phyloP scores from a whole-genome alignment of 2,888 invertebrate species.

The Agriopis marginaria region DNA sequence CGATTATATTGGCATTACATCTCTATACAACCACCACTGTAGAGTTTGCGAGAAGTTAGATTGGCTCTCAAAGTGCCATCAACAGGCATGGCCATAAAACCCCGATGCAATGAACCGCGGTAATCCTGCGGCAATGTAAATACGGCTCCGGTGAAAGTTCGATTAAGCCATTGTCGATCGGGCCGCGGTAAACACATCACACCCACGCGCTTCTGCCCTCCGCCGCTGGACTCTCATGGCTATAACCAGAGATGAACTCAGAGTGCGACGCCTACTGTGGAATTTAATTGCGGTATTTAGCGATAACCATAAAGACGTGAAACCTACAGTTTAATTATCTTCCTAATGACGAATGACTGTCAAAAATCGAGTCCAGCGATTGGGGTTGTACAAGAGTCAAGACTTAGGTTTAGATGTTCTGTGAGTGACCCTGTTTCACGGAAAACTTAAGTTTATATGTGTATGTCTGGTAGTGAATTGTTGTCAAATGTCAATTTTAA shows the following conservation, averaged over 20 bases:
- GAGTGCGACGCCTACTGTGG: constrained; percentile 1
- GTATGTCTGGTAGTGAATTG: too few species aligned
- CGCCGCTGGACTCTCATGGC: constrained; percentile 34
- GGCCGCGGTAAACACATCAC: constrained; percentile 50
- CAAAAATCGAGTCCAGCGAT: not conserved
- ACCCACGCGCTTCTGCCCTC: constrained; percentile 42
- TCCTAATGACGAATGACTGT: too few species aligned
- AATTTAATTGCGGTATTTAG: constrained; percentile 35
- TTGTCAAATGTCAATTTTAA: too few species aligned
- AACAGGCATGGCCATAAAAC: constrained; percentile 44
- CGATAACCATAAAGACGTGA: constrained; percentile 19
- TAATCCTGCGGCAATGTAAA: constrained; percentile 55
- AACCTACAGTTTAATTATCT: too few species aligned
- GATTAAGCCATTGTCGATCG: constrained; percentile 51
- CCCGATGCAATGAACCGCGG: constrained; percentile 13
- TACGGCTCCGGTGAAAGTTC: constrained; percentile 55
- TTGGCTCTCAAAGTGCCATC: constrained; percentile 18
- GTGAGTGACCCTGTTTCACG: too few species aligned
- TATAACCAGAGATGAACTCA: constrained; percentile 59
- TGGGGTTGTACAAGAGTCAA: too few species aligned
- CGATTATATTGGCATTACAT: not conserved
- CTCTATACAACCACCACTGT: not conserved
- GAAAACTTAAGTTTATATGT: too few species aligned
- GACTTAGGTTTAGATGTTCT: too few species aligned
- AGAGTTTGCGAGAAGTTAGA: not conserved